Evolutionary conservation across 1,140 invertebrate species (phyloP), one percentile per base, ranked within the genome.

Genomic region (Lasioglossum baleicum): DNA sequence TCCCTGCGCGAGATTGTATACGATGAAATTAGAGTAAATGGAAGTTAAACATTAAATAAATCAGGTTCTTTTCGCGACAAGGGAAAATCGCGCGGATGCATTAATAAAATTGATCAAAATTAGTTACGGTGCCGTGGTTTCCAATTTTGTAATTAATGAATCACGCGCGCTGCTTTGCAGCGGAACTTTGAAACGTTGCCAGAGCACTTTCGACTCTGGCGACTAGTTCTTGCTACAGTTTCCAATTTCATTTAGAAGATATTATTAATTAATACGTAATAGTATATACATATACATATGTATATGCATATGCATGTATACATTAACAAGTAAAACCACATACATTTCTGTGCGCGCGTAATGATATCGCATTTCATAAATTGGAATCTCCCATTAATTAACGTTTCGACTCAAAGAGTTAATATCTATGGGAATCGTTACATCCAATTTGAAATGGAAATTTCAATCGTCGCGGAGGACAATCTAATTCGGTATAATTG

Each of bases 131-230:
- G 42, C 26, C 7, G 48, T 2, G 76, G 51, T 65, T 72, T 73
- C 71, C 76, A 78, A 78, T 73, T 72, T 48, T 35, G 35, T 73
- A 73, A 78, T 73, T 78, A 78, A 78, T 22, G 31, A 73, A 56
- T 78, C 63, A 78, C 69, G 56, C 68, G 66, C 60, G 56, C 15
- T 31, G 26, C 40, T 61, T 26, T 53, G 48, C 51, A 61, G 35
- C 17, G 35, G 15, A n/a, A 72, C 20, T 44, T 71, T 78, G 76
- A 78, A 78, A 78, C 69, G 69, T 22, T 78, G 76, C 76, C 76
- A 78, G 60, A 48, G 53, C 61, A 15, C 7, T 73, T 40, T 35
- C 48, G 17, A 26, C 22, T 2, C 17, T 42, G 71, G 35, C 13
- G 5, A 26, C 75, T 64, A 65, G n/a, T 78, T 78, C 76, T 78